Conservation (phyloP, 2,888 invertebrate genomes). For the Drosophila cracens region DNA sequence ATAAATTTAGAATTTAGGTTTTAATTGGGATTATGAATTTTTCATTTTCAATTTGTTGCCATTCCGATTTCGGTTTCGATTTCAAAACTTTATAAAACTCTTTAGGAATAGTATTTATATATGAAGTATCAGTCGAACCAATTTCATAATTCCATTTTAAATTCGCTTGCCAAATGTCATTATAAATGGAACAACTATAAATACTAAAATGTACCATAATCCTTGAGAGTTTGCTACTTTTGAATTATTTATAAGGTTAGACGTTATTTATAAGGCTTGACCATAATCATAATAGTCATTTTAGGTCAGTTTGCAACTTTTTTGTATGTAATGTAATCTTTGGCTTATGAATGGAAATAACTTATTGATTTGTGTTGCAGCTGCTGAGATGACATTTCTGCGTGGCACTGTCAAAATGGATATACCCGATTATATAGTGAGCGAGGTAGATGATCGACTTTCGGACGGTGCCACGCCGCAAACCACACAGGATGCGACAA, state of each 20-base stretch:
- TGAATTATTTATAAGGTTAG: neutral
- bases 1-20: neutral
- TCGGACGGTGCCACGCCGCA: slow-evolving; percentile 81
- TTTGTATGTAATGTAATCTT: neutral
- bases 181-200: neutral
- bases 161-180: neutral
- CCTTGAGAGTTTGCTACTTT: neutral
- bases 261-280: neutral
- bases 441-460: slow-evolving; percentile 84
- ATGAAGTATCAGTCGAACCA: neutral
- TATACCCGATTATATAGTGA: slow-evolving; percentile 86
- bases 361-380: slow-evolving; percentile 48
- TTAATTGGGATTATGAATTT: neutral
- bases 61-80: neutral
- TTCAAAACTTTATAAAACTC: neutral
- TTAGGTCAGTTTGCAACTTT: neutral
- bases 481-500: slow-evolving; percentile 82
- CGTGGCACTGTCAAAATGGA: slow-evolving; percentile 86
- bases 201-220: neutral
- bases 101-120: neutral
- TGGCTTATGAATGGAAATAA: neutral
- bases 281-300: neutral
- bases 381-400: slow-evolving; percentile 85
- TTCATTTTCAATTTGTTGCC: neutral
- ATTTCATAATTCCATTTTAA: neutral